Conservation (phyloP, 2,797 vertebrate species). For the Malacoctenus gilli region DNA sequence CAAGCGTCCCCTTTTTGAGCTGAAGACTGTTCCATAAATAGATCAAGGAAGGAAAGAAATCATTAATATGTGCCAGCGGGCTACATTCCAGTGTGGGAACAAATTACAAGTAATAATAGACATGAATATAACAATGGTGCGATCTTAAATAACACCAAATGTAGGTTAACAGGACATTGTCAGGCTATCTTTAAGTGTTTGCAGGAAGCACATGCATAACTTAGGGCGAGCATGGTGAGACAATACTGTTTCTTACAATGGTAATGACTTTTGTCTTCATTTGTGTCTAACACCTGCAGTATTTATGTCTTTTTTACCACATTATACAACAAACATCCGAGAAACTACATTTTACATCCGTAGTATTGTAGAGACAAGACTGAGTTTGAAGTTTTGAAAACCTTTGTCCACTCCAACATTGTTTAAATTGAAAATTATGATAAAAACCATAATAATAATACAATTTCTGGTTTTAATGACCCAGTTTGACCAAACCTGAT, state of each 20-base stretch:
- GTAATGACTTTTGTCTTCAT: slow-evolving; percentile 7
- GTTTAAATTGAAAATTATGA: no score
- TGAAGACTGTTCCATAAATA: slow-evolving; percentile 44
- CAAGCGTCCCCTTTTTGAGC: slow-evolving; percentile 42
- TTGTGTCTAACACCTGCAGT: no score
- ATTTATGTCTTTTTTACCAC: no score
- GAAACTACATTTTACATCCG: no score
- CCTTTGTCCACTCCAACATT: no score
- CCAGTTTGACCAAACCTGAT: no score
- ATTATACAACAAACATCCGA: no score
- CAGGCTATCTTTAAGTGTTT: slow-evolving; percentile 21
- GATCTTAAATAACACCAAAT: slow-evolving; percentile 58
- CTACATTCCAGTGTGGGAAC: slow-evolving; percentile 38
- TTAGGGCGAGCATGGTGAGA: slow-evolving; percentile 18
- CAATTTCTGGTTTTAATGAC: no score
- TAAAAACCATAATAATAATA: no score
- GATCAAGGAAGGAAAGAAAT: slow-evolving; percentile 29
- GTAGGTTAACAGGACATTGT: slow-evolving; percentile 39
- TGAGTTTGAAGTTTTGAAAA: no score
- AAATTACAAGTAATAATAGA: slow-evolving; percentile 39
- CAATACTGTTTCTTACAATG: slow-evolving; percentile 10
- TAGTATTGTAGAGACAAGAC: no score
- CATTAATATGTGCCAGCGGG: slow-evolving; percentile 26
- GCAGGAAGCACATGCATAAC: slow-evolving; percentile 17
- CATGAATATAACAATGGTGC: slow-evolving; percentile 43